Conservation (phyloP, 2,888 invertebrate species). For the Maniola hyperantus region DNA sequence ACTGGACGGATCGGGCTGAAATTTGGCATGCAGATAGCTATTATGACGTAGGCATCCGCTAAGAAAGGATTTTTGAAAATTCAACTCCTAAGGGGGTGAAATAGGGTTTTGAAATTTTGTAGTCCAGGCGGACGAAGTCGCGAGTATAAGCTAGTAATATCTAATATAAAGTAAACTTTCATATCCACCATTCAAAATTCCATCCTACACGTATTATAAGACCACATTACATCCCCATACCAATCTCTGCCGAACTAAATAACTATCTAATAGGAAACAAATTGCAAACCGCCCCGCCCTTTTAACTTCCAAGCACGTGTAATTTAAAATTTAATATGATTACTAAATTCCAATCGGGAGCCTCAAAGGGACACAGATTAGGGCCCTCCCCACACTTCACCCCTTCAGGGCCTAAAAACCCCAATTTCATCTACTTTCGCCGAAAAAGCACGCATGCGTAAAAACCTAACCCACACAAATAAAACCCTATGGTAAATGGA, state of each 20-base stretch:
- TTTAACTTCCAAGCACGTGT: slow-evolving; percentile 74
- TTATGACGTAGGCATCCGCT: no score
- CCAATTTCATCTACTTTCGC: slow-evolving; percentile 78
- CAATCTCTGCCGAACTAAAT: slow-evolving; percentile 45
- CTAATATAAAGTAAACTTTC: neutral
- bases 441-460: slow-evolving; percentile 79
- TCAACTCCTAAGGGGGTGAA: no score
- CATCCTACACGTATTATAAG: neutral
- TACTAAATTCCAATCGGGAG: slow-evolving; percentile 81
- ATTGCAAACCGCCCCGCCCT: slow-evolving; percentile 63
- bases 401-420: slow-evolving; percentile 71
- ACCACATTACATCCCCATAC: slow-evolving; percentile 21
- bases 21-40: no score
- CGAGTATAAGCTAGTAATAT: no score
- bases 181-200: neutral
- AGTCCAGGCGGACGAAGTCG: no score
- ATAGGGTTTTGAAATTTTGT: no score
- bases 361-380: slow-evolving; percentile 80
- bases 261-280: slow-evolving; percentile 75
- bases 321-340: slow-evolving; percentile 83
- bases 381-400: slow-evolving; percentile 60
- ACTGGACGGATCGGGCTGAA: no score
- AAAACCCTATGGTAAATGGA: slow-evolving; percentile 51
- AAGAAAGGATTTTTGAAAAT: no score
- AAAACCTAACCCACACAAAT: slow-evolving; percentile 72